Conservation (phyloP, 2,888 invertebrate species). For the Cyclophora punctaria region DNA sequence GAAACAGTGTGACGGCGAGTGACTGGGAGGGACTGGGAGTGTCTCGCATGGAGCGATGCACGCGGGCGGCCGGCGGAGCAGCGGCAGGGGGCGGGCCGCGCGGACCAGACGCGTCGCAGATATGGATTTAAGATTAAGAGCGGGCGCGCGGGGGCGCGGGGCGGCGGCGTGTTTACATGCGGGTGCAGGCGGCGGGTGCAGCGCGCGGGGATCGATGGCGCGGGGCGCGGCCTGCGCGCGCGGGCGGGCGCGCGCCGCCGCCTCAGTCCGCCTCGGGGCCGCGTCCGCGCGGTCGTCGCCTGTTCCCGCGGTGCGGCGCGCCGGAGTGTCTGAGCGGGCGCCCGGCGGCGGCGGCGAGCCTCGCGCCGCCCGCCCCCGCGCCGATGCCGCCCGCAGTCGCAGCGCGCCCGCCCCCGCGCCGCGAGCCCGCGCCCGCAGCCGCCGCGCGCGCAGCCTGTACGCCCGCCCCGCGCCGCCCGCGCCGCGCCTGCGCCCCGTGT, state of each 20-base stretch:
- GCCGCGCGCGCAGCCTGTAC: slow-evolving; percentile 63
- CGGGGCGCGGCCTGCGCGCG: slow-evolving; percentile 52
- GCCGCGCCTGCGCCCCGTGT: slow-evolving; percentile 86
- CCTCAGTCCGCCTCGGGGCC: slow-evolving; percentile 67
- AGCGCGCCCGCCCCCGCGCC: slow-evolving; percentile 42
- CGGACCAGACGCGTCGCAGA: slow-evolving; percentile 44
- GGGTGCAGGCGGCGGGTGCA: slow-evolving; percentile 63
- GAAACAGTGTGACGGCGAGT: background rate
- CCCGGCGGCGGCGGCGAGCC: slow-evolving; percentile 71
- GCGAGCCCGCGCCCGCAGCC: slow-evolving; percentile 62
- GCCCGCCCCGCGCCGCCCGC: slow-evolving; percentile 33
- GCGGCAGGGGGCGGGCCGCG: slow-evolving; percentile 29
- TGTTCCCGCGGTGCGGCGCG: slow-evolving; percentile 58
- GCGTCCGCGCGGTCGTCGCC: slow-evolving; percentile 71
- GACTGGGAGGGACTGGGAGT: background rate
- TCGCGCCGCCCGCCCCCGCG: slow-evolving; percentile 71
- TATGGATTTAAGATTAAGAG: slow-evolving; percentile 68
- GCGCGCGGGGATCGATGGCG: slow-evolving; percentile 55
- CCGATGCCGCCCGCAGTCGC: slow-evolving; percentile 59
- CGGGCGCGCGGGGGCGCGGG: slow-evolving; percentile 77
- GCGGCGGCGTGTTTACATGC: slow-evolving; percentile 83
- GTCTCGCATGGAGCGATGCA: background rate
- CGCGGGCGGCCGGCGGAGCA: slow-evolving; percentile 14
- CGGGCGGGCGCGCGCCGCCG: slow-evolving; percentile 44
- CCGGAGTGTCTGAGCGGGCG: slow-evolving; percentile 67